Conservation (phyloP, 2,113 vertebrate genomes). For the Motacilla tschutschensis region DNA sequence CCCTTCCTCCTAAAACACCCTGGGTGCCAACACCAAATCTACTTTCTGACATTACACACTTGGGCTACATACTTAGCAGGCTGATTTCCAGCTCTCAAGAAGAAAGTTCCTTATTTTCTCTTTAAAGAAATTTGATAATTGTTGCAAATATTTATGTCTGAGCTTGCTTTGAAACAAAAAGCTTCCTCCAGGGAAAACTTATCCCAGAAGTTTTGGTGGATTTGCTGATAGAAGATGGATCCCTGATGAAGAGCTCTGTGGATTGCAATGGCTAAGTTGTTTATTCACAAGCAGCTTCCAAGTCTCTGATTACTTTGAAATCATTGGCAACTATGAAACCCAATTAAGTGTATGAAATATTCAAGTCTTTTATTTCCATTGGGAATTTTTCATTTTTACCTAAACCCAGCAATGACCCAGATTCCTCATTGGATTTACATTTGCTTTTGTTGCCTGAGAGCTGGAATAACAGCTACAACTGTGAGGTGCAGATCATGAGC, state of each 20-base stretch:
- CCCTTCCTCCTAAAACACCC: background rate
- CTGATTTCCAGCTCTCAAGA: background rate
- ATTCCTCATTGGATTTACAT: slow-evolving; percentile 28
- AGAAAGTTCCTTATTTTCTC: background rate
- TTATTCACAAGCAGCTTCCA: slow-evolving; percentile 5
- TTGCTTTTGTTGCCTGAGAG: background rate
- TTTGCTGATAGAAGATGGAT: background rate
- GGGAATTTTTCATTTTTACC: background rate
- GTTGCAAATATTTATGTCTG: background rate
- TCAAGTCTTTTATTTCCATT: background rate
- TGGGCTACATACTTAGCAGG: background rate
- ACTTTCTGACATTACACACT: background rate
- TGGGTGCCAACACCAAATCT: background rate
- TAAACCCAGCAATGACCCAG: slow-evolving; percentile 25
- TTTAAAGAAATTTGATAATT: background rate
- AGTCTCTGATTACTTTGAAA: slow-evolving; percentile 3
- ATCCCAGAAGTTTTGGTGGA: background rate
- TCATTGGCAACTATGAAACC: background rate
- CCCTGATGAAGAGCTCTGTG: background rate
- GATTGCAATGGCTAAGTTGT: background rate
- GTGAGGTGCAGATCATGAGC: background rate
- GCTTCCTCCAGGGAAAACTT: background rate
- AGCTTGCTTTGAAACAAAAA: background rate
- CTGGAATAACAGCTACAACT: background rate
- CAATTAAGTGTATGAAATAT: slow-evolving; percentile 12